A percentile compares a stretch with the other conserved stretches of the same genome.
Evolutionary conservation across 2,888 invertebrate genomes (phyloP).

Genomic region (Tribolium freemani): DNA sequence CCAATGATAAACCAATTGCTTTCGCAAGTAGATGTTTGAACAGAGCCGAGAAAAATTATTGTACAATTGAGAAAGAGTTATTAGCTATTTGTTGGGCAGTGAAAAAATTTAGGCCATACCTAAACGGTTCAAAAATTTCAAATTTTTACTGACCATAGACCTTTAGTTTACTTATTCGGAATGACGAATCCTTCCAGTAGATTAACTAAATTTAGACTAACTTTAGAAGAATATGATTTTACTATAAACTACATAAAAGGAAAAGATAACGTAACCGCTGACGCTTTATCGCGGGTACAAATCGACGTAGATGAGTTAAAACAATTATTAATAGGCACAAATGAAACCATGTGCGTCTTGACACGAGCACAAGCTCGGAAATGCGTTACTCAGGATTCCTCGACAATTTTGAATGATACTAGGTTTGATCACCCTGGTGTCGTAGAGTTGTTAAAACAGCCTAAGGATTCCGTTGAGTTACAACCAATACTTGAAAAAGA

Average conservation of each 20-base stretch:
- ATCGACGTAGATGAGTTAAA: conserved; percentile 34
- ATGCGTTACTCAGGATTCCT: background rate
- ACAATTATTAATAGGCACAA: background rate
- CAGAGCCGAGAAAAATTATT: conserved; percentile 39
- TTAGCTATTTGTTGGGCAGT: conserved; percentile 51
- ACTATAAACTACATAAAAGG: background rate
- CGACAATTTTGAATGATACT: background rate
- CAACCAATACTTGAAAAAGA: background rate
- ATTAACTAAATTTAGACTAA: conserved; percentile 52
- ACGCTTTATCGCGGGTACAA: background rate
- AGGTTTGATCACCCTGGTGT: background rate
- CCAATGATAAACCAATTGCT: conserved; percentile 41
- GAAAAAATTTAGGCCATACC: conserved; percentile 48
- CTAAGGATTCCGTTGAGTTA: background rate
- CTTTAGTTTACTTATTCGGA: conserved; percentile 50
- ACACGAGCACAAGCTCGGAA: background rate
- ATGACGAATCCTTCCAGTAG: conserved; percentile 52
- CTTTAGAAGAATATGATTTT: conserved; percentile 42
- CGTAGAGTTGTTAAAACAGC: background rate
- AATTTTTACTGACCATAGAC: conserved; percentile 50
- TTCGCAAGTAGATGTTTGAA: conserved; percentile 37
- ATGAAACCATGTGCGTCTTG: background rate
- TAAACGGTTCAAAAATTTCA: conserved; percentile 47
- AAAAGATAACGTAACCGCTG: background rate
- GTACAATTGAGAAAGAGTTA: conserved; percentile 45